These are phyloP conservation scores for Distichodus sexfasciatus DNA, from an alignment of 2,797 vertebrate species.

Conservation along the genomic window DNA sequence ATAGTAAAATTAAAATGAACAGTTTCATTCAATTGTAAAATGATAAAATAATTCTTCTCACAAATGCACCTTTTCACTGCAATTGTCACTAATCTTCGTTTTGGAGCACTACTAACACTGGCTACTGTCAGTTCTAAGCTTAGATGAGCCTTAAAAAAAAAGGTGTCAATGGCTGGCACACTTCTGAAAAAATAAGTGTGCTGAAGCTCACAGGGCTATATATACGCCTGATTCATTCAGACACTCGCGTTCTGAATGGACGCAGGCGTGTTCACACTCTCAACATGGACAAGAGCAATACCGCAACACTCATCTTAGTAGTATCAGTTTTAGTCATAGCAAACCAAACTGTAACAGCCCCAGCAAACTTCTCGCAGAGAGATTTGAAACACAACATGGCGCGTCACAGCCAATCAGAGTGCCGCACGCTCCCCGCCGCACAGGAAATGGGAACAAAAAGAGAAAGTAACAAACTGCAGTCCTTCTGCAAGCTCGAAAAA, in stretches of 20 bases:
- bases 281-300: background rate
- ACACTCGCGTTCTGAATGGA: slow-evolving; percentile 44
- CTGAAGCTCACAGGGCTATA: slow-evolving; percentile 1
- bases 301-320: slow-evolving; percentile 43
- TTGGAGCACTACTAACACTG: no score
- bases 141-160: background rate
- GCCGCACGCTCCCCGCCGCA: background rate
- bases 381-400: slow-evolving; percentile 49
- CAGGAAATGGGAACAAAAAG: slow-evolving; percentile 30
- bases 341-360: slow-evolving; percentile 21
- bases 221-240: slow-evolving; percentile 40
- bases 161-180: background rate
- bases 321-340: slow-evolving; percentile 48
- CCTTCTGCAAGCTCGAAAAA: background rate
- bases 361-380: background rate
- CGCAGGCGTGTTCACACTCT: slow-evolving; percentile 10
- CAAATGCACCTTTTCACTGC: no score
- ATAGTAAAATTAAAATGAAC: no score
- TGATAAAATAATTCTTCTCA: no score
- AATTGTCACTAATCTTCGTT: no score
- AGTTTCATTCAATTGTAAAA: no score
- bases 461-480: slow-evolving; percentile 3
- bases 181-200: background rate
- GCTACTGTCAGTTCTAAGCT: no score
- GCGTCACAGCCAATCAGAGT: slow-evolving; percentile 35